phyloP scores from a whole-genome alignment of 2,888 invertebrate species.

The Drosophila buzzatii region DNA sequence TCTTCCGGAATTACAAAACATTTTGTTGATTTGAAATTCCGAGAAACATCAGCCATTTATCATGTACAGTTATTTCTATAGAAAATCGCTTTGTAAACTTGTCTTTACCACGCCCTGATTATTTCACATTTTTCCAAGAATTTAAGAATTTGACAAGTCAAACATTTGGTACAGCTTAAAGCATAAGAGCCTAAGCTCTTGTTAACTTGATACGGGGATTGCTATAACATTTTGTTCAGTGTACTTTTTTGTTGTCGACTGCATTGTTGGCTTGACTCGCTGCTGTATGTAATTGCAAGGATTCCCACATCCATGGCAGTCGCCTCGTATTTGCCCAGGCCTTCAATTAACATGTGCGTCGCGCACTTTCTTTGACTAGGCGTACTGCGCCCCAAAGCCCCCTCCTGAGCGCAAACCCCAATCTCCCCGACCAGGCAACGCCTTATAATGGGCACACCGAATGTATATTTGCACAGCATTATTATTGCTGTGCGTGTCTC shows the following conservation, averaged over 20 bases:
- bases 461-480: slow-evolving; percentile 67
- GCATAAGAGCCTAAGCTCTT: neutral
- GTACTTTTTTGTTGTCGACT: slow-evolving; percentile 37
- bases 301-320: slow-evolving; percentile 18
- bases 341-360: slow-evolving; percentile 76
- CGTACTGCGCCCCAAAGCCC: neutral
- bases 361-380: slow-evolving; percentile 70
- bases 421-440: neutral
- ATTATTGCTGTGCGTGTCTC: slow-evolving; percentile 40
- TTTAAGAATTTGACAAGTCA: neutral
- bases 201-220: neutral
- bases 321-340: slow-evolving; percentile 53
- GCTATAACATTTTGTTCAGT: slow-evolving; percentile 30
- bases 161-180: neutral
- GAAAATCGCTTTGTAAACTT: slow-evolving; percentile 3
- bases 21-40: neutral
- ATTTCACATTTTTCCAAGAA: neutral
- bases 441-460: slow-evolving; percentile 52
- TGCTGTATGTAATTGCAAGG: slow-evolving; percentile 62
- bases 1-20: neutral
- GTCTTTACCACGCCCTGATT: neutral
- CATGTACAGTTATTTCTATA: neutral
- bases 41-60: neutral
- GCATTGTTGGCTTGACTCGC: slow-evolving; percentile 35
- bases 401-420: neutral